Percentiles rank a stretch among this genome's conserved stretches.
Conservation (phyloP, 2,113 vertebrate genomes). For the Myanophis thanlyinensis region DNA sequence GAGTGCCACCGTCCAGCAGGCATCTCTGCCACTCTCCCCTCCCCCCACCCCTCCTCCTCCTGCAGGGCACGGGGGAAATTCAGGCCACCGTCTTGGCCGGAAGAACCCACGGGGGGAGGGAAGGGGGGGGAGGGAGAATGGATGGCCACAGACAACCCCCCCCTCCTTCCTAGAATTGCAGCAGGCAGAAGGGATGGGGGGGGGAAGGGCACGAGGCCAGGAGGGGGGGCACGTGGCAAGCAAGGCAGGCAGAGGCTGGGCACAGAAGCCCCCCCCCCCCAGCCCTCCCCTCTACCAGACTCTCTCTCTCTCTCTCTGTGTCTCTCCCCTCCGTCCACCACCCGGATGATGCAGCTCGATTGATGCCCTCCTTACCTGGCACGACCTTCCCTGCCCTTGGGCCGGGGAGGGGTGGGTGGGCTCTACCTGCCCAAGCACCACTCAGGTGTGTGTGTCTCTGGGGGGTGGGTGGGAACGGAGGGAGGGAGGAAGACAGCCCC, state of each 20-base stretch:
- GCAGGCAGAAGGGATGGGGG: not conserved
- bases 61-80: not conserved
- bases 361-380: no score
- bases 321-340: rapidly evolving
- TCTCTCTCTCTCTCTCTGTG: not conserved
- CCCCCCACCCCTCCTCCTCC: no score
- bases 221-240: not conserved
- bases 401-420: no score
- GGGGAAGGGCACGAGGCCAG: not conserved
- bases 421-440: no score
- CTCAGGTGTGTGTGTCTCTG: no score
- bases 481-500: no score
- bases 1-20: no score
- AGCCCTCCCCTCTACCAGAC: no score
- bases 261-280: no score
- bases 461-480: no score
- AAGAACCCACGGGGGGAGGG: not conserved
- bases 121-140: not conserved
- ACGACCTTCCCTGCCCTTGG: no score
- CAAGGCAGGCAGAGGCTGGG: not conserved
- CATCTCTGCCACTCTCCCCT: not conserved
- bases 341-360: no score
- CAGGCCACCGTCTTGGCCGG: not conserved
- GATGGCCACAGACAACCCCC: not conserved
- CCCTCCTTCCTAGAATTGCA: not conserved